phyloP scores from a whole-genome alignment of 2,797 vertebrate genomes.

The Ctenosaura bakeri region DNA sequence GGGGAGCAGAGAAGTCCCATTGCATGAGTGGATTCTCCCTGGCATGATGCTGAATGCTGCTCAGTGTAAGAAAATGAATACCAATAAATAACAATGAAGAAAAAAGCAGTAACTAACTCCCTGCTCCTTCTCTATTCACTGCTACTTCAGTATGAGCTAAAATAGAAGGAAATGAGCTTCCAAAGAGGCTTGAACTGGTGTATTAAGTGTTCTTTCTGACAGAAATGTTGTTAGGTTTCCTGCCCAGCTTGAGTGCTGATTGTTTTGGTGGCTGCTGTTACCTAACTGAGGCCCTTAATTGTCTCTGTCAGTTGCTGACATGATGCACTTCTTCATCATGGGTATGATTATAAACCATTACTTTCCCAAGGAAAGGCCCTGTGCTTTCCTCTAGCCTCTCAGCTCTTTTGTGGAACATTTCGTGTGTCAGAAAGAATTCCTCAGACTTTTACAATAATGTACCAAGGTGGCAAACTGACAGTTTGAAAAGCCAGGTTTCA shows the following conservation, averaged over 20 bases:
- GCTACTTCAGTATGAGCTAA: conserved; percentile 31
- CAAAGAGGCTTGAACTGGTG: conserved; percentile 57
- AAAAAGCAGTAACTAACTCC: neutral
- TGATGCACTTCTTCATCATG: conserved; percentile 72
- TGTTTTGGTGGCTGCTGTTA: conserved; percentile 67
- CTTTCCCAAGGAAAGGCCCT: conserved; percentile 68
- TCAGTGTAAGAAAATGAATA: conserved; percentile 4
- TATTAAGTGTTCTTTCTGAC: conserved; percentile 73
- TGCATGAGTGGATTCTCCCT: neutral
- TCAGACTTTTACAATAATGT: conserved; percentile 73
- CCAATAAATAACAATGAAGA: conserved; percentile 12
- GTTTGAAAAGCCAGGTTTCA: conserved; percentile 77
- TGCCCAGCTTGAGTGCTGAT: conserved; percentile 63
- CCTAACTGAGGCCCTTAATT: conserved; percentile 68
- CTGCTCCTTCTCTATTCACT: neutral
- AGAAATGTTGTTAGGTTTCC: conserved; percentile 74
- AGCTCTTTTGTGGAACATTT: conserved; percentile 74
- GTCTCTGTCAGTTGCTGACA: conserved; percentile 67
- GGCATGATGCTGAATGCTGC: neutral
- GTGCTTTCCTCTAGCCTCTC: conserved; percentile 70
- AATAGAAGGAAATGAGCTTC: conserved; percentile 56
- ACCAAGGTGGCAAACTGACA: conserved; percentile 78
- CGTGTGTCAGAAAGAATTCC: conserved; percentile 76
- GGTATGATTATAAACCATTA: conserved; percentile 78
- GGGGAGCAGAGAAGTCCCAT: neutral